These are phyloP conservation scores for Dusona sp. DNA, from an alignment of 2,888 invertebrate species.

Conservation along the genomic window DNA sequence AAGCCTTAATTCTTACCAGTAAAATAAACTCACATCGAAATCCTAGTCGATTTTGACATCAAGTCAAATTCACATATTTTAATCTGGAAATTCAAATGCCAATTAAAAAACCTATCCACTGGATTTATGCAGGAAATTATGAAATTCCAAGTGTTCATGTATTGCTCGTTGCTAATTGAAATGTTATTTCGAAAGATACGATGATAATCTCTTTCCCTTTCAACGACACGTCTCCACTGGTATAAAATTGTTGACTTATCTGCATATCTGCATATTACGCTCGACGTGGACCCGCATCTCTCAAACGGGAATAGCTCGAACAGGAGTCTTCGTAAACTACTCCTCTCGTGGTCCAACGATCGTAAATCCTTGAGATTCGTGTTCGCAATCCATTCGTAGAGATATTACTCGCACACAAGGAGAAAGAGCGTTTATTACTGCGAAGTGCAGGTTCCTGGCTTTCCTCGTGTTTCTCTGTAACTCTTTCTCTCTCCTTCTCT, in stretches of 20 bases:
- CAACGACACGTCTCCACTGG: slow-evolving; percentile 9
- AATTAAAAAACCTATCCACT: not conserved
- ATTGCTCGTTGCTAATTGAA: slow-evolving; percentile 30
- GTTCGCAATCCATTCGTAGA: slow-evolving; percentile 62
- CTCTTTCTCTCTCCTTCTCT: slow-evolving; percentile 36
- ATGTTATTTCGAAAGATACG: slow-evolving; percentile 37
- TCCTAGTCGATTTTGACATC: not conserved
- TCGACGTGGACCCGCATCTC: not conserved
- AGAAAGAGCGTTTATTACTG: slow-evolving; percentile 67
- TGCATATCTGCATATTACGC: slow-evolving; percentile 20
- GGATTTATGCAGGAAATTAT: not conserved
- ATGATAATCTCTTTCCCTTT: slow-evolving; percentile 49
- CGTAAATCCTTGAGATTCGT: slow-evolving; percentile 64
- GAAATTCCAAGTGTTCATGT: not conserved
- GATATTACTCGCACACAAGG: slow-evolving; percentile 68
- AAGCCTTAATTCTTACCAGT: not conserved
- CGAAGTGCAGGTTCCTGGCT: slow-evolving; percentile 56
- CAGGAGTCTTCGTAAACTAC: slow-evolving; percentile 38
- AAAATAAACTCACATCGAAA: not conserved
- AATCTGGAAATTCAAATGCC: not conserved
- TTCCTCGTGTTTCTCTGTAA: slow-evolving; percentile 27
- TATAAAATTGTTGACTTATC: slow-evolving; percentile 10
- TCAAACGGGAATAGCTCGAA: slow-evolving; percentile 24
- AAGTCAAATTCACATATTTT: not conserved
- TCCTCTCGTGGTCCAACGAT: slow-evolving; percentile 51